Evolutionary conservation across 1,140 invertebrate species (phyloP), one percentile per base, ranked within the genome.

Genomic region (Drosophila nikananu): DNA sequence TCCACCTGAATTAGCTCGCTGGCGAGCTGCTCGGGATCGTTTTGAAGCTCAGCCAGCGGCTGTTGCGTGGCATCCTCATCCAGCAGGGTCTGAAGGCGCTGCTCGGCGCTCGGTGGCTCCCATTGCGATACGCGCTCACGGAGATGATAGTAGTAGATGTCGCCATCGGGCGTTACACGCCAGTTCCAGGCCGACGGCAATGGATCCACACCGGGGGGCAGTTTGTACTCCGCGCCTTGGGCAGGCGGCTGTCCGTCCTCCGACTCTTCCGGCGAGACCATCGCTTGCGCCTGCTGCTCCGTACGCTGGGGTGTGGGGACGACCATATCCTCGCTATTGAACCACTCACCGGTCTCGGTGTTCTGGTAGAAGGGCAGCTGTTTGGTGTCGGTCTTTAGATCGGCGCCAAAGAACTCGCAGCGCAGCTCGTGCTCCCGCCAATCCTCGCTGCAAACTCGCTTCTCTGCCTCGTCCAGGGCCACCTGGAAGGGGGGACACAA

Each of bases 101-200:
- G 83, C 23, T 77, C 59, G 0, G 80, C 48, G 42, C 94, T 94
- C 1, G 98, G 98, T 30, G 97, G 97, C 65, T 96, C 94, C 98
- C 98, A 99, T 91, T 98, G 98, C 3, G 97, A 95, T 82, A 97
- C 94, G 61, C 97, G 95, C 27, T 97, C 95, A 78, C 96, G 96
- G 0, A 96, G 94, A 93, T 99, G 97, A 93, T 98, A 99, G 94
- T 98, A 99, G 92, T 99, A 99, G 0, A 95, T 95, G 67, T 97
- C 94, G 3, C 98, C 98, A 48, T 97, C 95, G 21, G 94, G 87
- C 1, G 98, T 97, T 49, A 95, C 95, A 0, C 97, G 96, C 81
- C 95, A 96, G 83, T 97, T 97, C 98, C 98, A 99, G 87, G 96
- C 95, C 0, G 96, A 96, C 7, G 98, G 98, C 48, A 99, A 91